Evolutionary conservation across 2,888 invertebrate genomes (phyloP), one percentile per base, ranked within the genome.

Genomic region (Empis stercorea): DNA sequence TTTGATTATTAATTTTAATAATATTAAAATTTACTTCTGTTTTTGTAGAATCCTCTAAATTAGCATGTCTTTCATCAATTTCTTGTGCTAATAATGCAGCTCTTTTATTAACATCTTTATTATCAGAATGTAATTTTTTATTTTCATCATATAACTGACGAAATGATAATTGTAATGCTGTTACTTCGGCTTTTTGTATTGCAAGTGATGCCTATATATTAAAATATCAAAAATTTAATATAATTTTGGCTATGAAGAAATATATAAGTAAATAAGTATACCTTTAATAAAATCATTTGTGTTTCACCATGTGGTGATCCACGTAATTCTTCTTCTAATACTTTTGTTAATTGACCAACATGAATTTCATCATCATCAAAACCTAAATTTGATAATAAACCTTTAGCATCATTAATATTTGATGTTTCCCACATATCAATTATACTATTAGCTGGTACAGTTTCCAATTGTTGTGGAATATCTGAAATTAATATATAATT

Each of bases 1-100:
- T n/a, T n/a, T n/a, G n/a, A 20, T 20, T 20, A 20, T 20, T 20
- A 20, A 20, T n/a, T n/a, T n/a, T n/a, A n/a, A n/a, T n/a, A n/a
- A n/a, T n/a, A n/a, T n/a, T n/a, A n/a, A n/a, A n/a, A 47, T 36
- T 49, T 52, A 63, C 61, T 51, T 64, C 61, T 50, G 65, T 56
- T 60, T 82, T 79, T 27, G 84, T 76, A 30, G 81, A 80, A 51
- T 79, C 79, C 64, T 94, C 93, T 62, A 92, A 75, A 49, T 82
- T 78, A 1, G 82, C 78, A 64, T 93, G 91, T 57, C 85, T 82
- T 59, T 94, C 94, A 64, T 95, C 94, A 2, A 92, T 85, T 66
- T 94, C 94, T 57, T 87, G 87, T 2, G 91, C 93, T 44, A 94
- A 71, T 46, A 88, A 64, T 1, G 80, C 76, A 0, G 88, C 87